Evolutionary conservation across 1,140 invertebrate species (phyloP).

Genomic region (Oscheius sp.): DNA sequence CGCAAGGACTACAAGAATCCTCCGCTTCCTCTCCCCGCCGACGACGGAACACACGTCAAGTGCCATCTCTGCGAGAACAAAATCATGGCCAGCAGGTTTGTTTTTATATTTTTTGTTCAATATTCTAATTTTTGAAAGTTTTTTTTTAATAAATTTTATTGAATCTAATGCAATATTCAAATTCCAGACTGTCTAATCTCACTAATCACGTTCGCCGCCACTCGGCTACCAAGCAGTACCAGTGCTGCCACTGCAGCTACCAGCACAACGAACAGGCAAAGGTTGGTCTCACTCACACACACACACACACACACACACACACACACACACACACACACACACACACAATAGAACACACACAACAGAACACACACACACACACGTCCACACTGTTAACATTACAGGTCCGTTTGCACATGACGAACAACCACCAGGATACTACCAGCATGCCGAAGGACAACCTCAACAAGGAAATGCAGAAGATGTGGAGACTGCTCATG

Average conservation of each 20-base stretch:
- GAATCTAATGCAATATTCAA: neutral
- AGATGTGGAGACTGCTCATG: constrained; percentile 29
- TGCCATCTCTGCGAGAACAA: constrained; percentile 36
- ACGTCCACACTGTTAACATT: neutral
- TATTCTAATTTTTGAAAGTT: neutral
- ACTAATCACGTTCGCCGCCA: constrained; percentile 40
- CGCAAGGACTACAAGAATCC: neutral
- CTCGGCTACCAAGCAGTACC: constrained; percentile 34
- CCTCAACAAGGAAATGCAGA: constrained; percentile 25
- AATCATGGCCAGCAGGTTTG: constrained; percentile 28
- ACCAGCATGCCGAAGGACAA: constrained; percentile 23
- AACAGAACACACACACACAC: neutral
- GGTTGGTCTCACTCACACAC: neutral
- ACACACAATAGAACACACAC: too few species aligned
- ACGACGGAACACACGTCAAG: constrained; percentile 12
- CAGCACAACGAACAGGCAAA: constrained; percentile 35
- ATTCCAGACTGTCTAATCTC: constrained; percentile 30
- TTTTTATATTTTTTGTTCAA: neutral
- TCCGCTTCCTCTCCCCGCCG: neutral
- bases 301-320: neutral
- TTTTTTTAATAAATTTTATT: neutral
- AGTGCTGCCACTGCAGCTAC: constrained; percentile 30
- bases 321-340: neutral
- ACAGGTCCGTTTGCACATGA: constrained; percentile 26
- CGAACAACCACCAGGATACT: constrained; percentile 23